These are phyloP conservation scores for Cryptotermes secundus DNA, from an alignment of 1,140 invertebrate genomes.

Conservation along the genomic window DNA sequence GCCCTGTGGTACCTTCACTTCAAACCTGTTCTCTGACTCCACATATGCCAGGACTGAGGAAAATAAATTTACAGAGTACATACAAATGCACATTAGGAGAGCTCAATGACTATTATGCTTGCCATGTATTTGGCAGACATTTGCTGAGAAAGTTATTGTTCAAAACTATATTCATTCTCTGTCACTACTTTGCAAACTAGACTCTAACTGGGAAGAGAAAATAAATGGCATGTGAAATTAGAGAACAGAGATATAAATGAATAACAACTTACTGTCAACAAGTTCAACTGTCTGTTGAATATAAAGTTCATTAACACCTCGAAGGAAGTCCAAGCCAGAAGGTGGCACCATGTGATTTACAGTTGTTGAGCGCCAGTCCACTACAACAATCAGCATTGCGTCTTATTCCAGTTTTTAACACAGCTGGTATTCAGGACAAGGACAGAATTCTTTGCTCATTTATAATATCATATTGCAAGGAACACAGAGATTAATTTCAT, in stretches of 20 bases:
- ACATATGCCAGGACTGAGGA: conserved; percentile 37
- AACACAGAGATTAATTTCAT: too few species aligned
- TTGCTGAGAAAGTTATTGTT: too few species aligned
- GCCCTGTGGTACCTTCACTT: conserved; percentile 59
- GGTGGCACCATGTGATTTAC: conserved; percentile 54
- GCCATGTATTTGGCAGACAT: too few species aligned
- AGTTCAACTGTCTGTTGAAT: conserved; percentile 61
- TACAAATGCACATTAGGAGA: too few species aligned
- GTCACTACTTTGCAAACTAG: too few species aligned
- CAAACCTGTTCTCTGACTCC: conserved; percentile 63
- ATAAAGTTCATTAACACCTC: conserved; percentile 52
- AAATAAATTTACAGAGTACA: not conserved
- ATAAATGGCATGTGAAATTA: not conserved
- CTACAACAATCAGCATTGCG: conserved; percentile 36
- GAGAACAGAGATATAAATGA: not conserved
- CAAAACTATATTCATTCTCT: too few species aligned
- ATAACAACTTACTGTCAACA: conserved; percentile 51
- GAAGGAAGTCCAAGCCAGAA: conserved; percentile 58
- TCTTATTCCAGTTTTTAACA: not conserved
- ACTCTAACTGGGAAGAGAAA: not conserved
- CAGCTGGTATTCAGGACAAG: too few species aligned
- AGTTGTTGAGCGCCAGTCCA: conserved; percentile 51
- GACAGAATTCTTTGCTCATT: too few species aligned
- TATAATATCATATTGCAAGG: too few species aligned
- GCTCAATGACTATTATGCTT: too few species aligned